These are phyloP conservation scores for Eufriesea mexicana DNA, from an alignment of 1,140 invertebrate species.

Conservation along the genomic window DNA sequence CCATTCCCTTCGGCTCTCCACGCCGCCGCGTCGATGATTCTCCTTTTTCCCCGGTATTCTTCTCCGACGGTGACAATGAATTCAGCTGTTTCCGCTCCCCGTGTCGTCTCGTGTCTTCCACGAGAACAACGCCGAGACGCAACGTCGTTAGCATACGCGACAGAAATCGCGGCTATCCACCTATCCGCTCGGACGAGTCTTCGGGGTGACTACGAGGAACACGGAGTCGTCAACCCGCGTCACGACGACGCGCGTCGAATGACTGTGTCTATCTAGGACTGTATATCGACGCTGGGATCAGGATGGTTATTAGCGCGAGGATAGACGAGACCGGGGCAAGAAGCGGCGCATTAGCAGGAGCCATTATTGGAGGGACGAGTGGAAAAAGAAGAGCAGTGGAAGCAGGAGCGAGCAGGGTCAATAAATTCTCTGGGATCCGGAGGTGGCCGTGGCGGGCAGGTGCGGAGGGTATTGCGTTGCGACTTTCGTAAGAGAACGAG, in stretches of 20 bases:
- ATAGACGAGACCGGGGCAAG: background rate
- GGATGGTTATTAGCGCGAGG: background rate
- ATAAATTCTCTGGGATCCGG: slow-evolving; percentile 53
- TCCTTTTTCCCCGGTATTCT: slow-evolving; percentile 29
- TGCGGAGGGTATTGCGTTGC: slow-evolving; percentile 57
- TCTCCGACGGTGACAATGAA: slow-evolving; percentile 26
- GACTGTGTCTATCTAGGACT: too few relatives aligned
- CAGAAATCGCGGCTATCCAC: background rate
- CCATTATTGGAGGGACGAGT: background rate
- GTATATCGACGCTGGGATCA: background rate
- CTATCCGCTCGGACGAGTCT: too few relatives aligned
- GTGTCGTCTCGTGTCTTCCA: slow-evolving; percentile 1
- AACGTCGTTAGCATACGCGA: background rate
- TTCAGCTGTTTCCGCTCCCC: slow-evolving; percentile 15
- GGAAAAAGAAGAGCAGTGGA: background rate
- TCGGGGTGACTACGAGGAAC: too few relatives aligned
- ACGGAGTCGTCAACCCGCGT: too few relatives aligned
- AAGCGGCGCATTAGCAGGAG: background rate
- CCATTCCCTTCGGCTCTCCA: slow-evolving; percentile 46
- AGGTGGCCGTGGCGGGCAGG: slow-evolving; percentile 63
- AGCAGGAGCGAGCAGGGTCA: background rate
- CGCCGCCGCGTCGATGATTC: slow-evolving; percentile 54
- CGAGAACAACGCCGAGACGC: background rate
- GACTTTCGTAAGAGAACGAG: slow-evolving; percentile 43
- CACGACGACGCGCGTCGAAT: too few relatives aligned